A percentile compares a stretch with the other conserved stretches of the same genome.
These are phyloP conservation scores for Montipora capricornis DNA, from an alignment of 64 coral and sea anemone genomes.

Conservation along the genomic window DNA sequence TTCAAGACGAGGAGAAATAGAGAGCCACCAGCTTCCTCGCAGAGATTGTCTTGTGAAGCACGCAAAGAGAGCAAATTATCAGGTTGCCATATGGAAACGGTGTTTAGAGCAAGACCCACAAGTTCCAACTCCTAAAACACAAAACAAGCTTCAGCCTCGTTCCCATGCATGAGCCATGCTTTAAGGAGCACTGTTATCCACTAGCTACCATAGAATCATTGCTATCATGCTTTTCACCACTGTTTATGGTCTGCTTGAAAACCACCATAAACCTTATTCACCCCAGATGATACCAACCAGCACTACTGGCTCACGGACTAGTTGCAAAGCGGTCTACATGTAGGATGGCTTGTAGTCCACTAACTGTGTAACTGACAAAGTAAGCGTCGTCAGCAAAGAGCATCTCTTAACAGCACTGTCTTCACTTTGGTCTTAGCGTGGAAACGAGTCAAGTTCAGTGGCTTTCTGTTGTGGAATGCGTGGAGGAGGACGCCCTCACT, in stretches of 20 bases:
- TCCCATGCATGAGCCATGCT: neutral
- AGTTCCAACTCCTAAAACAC: neutral
- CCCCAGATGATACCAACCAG: conserved; percentile 8
- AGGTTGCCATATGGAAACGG: neutral
- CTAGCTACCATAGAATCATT: conserved; percentile 24
- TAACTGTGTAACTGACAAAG: too few relatives aligned
- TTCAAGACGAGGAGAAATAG: conserved; percentile 55
- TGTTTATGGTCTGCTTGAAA: conserved; percentile 1
- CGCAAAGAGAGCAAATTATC: conserved; percentile 24
- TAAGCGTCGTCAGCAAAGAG: too few relatives aligned
- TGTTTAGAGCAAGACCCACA: neutral
- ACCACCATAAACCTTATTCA: conserved; percentile 5
- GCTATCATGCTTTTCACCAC: conserved; percentile 25
- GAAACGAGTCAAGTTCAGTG: too few relatives aligned
- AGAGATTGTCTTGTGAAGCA: conserved; percentile 28
- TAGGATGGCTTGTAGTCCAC: too few relatives aligned
- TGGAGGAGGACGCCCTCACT: too few relatives aligned
- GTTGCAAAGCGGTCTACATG: too few relatives aligned
- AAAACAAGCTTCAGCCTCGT: too few relatives aligned
- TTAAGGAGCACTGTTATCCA: conserved; percentile 15
- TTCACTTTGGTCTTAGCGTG: too few relatives aligned
- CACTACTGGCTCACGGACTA: conserved; percentile 31
- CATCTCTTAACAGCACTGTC: too few relatives aligned
- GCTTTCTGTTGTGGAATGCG: too few relatives aligned
- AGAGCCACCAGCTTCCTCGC: conserved; percentile 50